phyloP scores from a whole-genome alignment of 1,140 invertebrate genomes.

The Trichoplusia ni region DNA sequence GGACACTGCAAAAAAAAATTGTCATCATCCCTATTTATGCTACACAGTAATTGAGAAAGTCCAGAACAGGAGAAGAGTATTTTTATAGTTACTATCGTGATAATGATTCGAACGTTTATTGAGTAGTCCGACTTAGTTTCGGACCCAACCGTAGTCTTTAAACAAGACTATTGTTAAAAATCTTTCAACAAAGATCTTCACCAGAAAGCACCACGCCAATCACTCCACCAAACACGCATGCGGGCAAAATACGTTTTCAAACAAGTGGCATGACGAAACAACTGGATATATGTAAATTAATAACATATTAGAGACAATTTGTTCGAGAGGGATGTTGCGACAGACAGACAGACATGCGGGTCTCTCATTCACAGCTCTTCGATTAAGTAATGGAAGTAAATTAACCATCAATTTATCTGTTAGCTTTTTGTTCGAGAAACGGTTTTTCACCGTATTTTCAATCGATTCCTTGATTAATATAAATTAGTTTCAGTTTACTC shows the following conservation, averaged over 20 bases:
- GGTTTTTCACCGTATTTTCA: conserved; percentile 4
- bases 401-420: conserved; percentile 64
- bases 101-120: no score
- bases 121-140: no score
- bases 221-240: neutral
- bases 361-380: conserved; percentile 35
- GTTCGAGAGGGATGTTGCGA: conserved; percentile 55
- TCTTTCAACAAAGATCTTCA: no score
- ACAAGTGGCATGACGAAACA: neutral
- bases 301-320: conserved; percentile 32
- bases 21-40: no score
- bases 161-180: no score
- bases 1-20: no score
- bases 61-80: no score
- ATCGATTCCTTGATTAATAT: neutral
- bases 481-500: no score
- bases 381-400: conserved; percentile 54
- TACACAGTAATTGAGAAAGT: no score
- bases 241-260: conserved; percentile 6
- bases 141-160: no score
- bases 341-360: conserved; percentile 57
- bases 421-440: conserved; percentile 36
- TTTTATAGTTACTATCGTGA: no score
- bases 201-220: no score
- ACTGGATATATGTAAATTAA: conserved; percentile 54